phyloP scores from a whole-genome alignment of 2,888 invertebrate genomes.

The Drosophila rellima region DNA sequence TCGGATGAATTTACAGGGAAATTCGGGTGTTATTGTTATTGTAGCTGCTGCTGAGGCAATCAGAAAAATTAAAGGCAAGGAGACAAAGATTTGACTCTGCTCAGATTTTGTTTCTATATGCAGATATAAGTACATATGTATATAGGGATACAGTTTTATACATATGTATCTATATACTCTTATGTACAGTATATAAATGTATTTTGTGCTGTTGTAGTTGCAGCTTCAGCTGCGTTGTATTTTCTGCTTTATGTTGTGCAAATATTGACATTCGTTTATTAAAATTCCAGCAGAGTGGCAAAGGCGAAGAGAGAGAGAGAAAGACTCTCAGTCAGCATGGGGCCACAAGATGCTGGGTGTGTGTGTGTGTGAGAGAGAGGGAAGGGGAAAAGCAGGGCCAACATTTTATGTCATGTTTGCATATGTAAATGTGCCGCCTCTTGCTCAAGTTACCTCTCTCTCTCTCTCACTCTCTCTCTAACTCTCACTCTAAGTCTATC shows the following conservation, averaged over 20 bases:
- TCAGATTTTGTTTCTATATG: conserved; percentile 22
- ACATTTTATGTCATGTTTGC: conserved; percentile 78
- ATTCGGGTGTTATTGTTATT: conserved; percentile 12
- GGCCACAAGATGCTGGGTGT: conserved; percentile 53
- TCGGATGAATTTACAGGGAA: conserved; percentile 21
- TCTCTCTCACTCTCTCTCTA: conserved; percentile 10
- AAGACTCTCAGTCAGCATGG: conserved; percentile 59
- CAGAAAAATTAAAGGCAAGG: conserved; percentile 27
- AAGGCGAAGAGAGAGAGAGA: conserved; percentile 49
- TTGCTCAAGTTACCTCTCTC: conserved; percentile 10
- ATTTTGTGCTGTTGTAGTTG: conserved; percentile 48
- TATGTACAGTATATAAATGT: conserved; percentile 32
- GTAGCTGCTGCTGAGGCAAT: conserved; percentile 40
- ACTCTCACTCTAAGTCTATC: conserved; percentile 9
- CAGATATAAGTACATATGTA: too few species aligned
- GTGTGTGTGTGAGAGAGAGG: not conserved
- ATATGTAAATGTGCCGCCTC: conserved; percentile 72
- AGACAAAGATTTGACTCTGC: conserved; percentile 41
- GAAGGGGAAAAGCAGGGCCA: conserved; percentile 14
- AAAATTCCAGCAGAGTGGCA: conserved; percentile 81
- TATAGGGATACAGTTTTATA: not conserved
- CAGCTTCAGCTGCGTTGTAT: conserved; percentile 56
- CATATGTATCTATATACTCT: not conserved
- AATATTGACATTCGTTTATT: conserved; percentile 84
- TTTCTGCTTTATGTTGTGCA: conserved; percentile 82